Evolutionary conservation across 2,888 invertebrate genomes (phyloP), one percentile per base, ranked within the genome.

Genomic region (Autographa gamma): DNA sequence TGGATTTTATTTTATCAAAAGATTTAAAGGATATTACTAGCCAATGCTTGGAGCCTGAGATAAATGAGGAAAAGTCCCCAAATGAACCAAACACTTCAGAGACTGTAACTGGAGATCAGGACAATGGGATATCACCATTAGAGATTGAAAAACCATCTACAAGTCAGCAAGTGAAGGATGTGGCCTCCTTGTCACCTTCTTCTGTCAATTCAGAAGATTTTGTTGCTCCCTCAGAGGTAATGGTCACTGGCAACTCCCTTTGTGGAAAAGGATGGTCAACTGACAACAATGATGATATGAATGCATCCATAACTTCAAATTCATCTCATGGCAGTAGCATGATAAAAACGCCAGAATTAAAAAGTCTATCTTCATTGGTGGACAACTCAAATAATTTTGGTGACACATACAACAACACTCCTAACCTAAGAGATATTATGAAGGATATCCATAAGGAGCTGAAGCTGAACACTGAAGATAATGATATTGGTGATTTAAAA

Each of bases 1-100:
- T 98, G 52, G 96, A 97, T 89, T 97, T 97, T 56, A 97, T 98
- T 81, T 91, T 98, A 59, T 96, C 96, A 31, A 96, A 93, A 76
- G 90, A 93, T 75, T 87, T 91, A 58, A 95, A 89, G 88, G 91
- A 90, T 74, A 86, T 87, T 66, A 88, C 75, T 66, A 83, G 80
- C 60, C 74, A 78, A 62, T 81, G 69, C 63, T n/a, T 63, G 31
- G 79, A 84, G 61, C 68, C 77, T 75, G 74, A 81, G 64, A 48
- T 68, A 43, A 76, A 74, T 34, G 76, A 81, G 76, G 74, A 78
- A 41, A 70, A 83, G 34, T 66, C 71, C n/a, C 48, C 68, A 38
- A 54, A 13, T 0, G 64, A 66, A 25, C 56, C 38, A 56, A 19
- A 4, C 8, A 54, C 58, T 54, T 59, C 60, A 58, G 65, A 71